Conservation (phyloP, 2,888 invertebrate species). For the Drosophila anomelani region DNA sequence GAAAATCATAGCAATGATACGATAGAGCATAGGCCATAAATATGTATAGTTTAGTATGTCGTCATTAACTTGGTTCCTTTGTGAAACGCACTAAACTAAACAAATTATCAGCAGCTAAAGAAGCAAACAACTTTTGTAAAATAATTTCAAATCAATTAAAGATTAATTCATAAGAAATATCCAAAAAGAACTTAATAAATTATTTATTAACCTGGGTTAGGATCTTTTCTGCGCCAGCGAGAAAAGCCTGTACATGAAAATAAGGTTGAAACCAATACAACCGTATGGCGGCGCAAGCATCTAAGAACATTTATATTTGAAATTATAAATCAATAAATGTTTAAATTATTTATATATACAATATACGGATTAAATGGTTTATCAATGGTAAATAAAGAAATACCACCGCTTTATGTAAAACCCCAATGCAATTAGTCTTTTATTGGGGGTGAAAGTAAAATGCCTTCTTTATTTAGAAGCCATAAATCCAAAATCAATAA, state of each 20-base stretch:
- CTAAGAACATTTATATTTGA: constrained; percentile 39
- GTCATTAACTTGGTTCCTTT: constrained; percentile 76
- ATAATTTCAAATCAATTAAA: constrained; percentile 69
- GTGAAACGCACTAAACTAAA: constrained; percentile 69
- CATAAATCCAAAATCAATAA: constrained; percentile 7
- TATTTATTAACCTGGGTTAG: constrained; percentile 39
- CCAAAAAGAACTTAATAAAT: constrained; percentile 31
- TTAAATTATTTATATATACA: constrained; percentile 77
- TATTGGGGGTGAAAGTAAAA: neutral
- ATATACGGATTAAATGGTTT: constrained; percentile 76
- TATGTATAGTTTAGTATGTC: constrained; percentile 45
- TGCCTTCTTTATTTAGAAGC: neutral
- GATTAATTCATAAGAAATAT: constrained; percentile 42
- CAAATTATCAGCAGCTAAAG: constrained; percentile 50
- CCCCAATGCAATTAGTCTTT: constrained; percentile 53
- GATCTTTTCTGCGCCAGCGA: constrained; percentile 51
- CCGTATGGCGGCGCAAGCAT: constrained; percentile 47
- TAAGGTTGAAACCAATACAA: constrained; percentile 53
- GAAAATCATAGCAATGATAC: constrained; percentile 45
- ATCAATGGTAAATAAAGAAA: constrained; percentile 84
- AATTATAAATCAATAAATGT: constrained; percentile 61
- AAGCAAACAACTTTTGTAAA: constrained; percentile 65
- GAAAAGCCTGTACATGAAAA: constrained; percentile 61
- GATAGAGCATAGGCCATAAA: constrained; percentile 49
- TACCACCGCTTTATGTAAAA: constrained; percentile 85